Evolutionary conservation across 1,140 invertebrate species (phyloP).

Genomic region (Cheumatopsyche charites): DNA sequence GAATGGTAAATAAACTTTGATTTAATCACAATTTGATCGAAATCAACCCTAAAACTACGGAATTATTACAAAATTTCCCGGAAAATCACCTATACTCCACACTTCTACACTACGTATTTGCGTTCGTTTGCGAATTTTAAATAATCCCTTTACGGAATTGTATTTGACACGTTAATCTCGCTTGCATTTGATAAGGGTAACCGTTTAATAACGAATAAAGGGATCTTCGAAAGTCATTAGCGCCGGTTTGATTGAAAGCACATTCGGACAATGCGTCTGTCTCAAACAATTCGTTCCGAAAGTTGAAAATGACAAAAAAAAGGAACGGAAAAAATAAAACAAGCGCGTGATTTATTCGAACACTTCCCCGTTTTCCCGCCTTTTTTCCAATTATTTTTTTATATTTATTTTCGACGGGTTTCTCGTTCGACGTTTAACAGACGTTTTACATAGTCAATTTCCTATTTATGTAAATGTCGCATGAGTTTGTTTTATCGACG

Average conservation of each 20-base stretch:
- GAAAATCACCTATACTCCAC: too few species aligned
- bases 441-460: not conserved
- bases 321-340: too few species aligned
- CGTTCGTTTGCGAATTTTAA: conserved; percentile 10
- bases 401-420: not conserved
- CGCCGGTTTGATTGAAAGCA: conserved; percentile 33
- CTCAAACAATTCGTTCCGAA: conserved; percentile 20
- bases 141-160: conserved; percentile 29
- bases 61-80: too few species aligned
- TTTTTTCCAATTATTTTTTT: not conserved
- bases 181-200: conserved; percentile 42
- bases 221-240: conserved; percentile 34
- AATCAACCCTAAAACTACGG: too few species aligned
- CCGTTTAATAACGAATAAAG: conserved; percentile 35
- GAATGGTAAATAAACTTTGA: too few species aligned
- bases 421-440: not conserved
- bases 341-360: conserved; percentile 3
- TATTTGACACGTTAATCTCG: conserved; percentile 42
- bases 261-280: conserved; percentile 13
- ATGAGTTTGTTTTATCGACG: not conserved
- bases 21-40: too few species aligned
- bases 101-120: not conserved
- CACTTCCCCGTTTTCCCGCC: not conserved
- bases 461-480: conserved; percentile 4
- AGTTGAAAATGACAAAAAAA: too few species aligned